Evolutionary conservation across 1,140 invertebrate species (phyloP), one percentile per base, ranked within the genome.

Genomic region (Drosophila guanche): DNA sequence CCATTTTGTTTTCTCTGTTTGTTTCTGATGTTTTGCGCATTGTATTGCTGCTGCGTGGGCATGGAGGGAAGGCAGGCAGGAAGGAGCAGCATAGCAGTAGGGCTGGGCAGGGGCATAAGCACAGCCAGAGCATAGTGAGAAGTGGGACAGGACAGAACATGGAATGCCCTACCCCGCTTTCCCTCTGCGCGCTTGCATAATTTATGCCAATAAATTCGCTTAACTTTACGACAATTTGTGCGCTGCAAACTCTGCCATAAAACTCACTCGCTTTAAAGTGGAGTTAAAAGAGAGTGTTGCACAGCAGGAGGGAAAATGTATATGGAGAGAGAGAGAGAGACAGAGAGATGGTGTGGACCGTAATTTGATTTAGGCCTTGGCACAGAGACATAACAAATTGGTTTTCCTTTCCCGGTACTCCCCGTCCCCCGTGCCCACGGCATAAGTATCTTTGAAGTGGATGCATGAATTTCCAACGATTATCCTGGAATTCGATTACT

Each of bases 161-260:
- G 60, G 16, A 20, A 20, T 20, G 16, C 16, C 16, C 47, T 52
- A 4, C 33, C 41, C 60, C 43, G 16, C 16, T 20, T 20, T 51
- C 33, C 20, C 50, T 65, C 58, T 20, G 16, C 16, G 29, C 55
- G 25, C 42, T 74, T 79, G 80, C 77, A 90, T 89, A 89, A 89
- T 89, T 89, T 89, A 89, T 89, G 86, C 63, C 86, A 79, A 89
- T 89, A 89, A 89, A 89, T 89, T 89, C 76, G 84, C 84, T 89
- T 89, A 89, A 83, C 79, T 89, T 83, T 89, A 84, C 76, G 84
- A 89, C 84, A 89, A 89, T 90, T 89, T 89, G 85, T 86, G 71
- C 16, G 86, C 71, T 62, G 68, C 78, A 86, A 89, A 78, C 65
- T 73, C 72, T 70, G 86, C 67, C 78, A 78, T 89, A 70, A 89